Percentiles rank a stretch among this genome's conserved stretches.
Conservation (phyloP, 2,888 invertebrate species). For the Biston betularia region DNA sequence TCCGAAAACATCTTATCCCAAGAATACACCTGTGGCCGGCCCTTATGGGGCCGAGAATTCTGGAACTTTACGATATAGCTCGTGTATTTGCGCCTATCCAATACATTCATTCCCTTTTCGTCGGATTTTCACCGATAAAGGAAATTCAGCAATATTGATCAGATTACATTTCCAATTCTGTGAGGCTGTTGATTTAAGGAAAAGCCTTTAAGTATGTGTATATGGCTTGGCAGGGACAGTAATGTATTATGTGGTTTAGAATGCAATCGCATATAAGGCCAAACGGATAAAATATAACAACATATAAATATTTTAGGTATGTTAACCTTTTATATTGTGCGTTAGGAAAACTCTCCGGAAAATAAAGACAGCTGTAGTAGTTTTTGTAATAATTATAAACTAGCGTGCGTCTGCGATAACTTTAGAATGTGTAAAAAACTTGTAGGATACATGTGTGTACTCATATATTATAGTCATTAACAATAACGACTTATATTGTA, state of each 20-base stretch:
- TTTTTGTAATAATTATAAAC: no score
- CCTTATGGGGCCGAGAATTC: slow-evolving; percentile 15
- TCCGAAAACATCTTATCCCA: neutral
- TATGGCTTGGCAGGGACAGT: neutral
- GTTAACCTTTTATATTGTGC: no score
- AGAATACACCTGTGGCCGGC: slow-evolving; percentile 17
- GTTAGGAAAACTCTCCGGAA: no score
- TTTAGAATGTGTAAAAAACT: no score
- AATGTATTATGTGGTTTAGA: slow-evolving; percentile 1
- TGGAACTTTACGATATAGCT: slow-evolving; percentile 20
- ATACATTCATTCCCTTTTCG: slow-evolving; percentile 22
- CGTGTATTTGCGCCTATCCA: slow-evolving; percentile 7
- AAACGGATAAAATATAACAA: no score
- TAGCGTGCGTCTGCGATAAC: no score
- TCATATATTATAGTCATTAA: no score
- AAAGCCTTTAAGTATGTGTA: slow-evolving; percentile 7
- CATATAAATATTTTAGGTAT: no score
- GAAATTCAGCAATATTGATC: slow-evolving; percentile 24
- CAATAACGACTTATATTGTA: neutral
- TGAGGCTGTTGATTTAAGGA: slow-evolving; percentile 21
- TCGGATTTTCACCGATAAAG: slow-evolving; percentile 21
- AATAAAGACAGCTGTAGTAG: no score
- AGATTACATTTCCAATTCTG: slow-evolving; percentile 29
- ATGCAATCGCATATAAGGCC: neutral
- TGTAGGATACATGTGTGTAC: no score